Conservation (phyloP, 2,888 invertebrate genomes). For the Hemithea aestivaria region DNA sequence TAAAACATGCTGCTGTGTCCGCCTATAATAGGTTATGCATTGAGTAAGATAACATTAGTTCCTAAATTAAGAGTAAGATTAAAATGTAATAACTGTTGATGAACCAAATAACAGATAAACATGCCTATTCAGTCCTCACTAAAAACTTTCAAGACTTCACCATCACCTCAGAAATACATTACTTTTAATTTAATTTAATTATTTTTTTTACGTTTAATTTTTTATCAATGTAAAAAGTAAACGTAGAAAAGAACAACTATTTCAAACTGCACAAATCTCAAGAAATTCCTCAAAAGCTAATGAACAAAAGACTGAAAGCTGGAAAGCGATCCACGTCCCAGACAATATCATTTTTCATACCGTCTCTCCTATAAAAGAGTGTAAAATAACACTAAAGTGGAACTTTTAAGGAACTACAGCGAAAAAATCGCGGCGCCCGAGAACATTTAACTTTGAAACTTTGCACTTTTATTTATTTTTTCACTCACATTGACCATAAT, state of each 20-base stretch:
- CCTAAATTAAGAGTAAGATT: no score
- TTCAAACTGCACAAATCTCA: no score
- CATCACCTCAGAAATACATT: no score
- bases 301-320: slow-evolving; percentile 14
- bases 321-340: slow-evolving; percentile 10
- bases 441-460: slow-evolving; percentile 57
- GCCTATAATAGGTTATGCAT: no score
- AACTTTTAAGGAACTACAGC: slow-evolving; percentile 33
- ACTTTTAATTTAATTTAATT: background rate
- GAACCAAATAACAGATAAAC: no score
- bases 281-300: slow-evolving; percentile 5
- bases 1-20: no score
- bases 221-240: no score
- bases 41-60: no score
- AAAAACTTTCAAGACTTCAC: no score
- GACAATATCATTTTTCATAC: slow-evolving; percentile 36
- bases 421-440: slow-evolving; percentile 42
- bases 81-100: no score
- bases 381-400: slow-evolving; percentile 39
- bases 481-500: slow-evolving; percentile 54
- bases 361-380: slow-evolving; percentile 31
- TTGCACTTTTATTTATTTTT: slow-evolving; percentile 36
- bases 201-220: background rate
- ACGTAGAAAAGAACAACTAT: no score
- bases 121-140: no score